phyloP scores from a whole-genome alignment of 2,113 vertebrate species.

The Podarcis cretensis region DNA sequence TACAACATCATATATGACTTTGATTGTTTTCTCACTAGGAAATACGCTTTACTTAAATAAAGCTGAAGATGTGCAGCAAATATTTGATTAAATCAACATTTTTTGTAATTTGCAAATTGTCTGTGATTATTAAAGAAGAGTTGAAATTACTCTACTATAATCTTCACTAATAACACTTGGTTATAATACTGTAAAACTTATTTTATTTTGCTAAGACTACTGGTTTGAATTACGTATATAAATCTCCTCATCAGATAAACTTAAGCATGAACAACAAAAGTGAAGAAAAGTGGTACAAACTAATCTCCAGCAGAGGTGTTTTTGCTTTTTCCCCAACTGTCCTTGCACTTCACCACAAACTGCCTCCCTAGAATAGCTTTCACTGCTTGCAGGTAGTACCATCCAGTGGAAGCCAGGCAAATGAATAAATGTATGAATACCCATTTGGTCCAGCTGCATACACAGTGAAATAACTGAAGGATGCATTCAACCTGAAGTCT shows the following conservation, averaged over 20 bases:
- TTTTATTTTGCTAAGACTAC: background rate
- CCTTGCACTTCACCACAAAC: background rate
- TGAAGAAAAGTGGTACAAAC: background rate
- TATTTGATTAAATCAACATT: background rate
- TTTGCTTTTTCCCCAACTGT: background rate
- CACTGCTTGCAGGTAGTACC: background rate
- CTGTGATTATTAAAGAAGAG: too few species aligned
- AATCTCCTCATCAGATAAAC: background rate
- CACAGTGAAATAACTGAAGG: background rate
- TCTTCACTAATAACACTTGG: background rate
- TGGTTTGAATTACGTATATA: background rate
- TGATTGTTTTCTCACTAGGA: background rate
- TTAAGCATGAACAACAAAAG: background rate
- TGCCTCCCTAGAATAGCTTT: background rate
- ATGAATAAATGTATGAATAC: rapidly evolving
- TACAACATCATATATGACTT: background rate
- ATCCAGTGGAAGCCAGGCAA: background rate
- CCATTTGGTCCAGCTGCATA: background rate
- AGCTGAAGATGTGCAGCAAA: background rate
- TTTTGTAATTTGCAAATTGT: background rate
- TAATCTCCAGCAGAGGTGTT: background rate
- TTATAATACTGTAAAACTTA: rapidly evolving
- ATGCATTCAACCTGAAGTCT: background rate
- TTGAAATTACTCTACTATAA: too few species aligned
- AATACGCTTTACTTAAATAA: background rate